Conservation (phyloP, 1,140 invertebrate genomes). For the Drosophila repletoides region DNA sequence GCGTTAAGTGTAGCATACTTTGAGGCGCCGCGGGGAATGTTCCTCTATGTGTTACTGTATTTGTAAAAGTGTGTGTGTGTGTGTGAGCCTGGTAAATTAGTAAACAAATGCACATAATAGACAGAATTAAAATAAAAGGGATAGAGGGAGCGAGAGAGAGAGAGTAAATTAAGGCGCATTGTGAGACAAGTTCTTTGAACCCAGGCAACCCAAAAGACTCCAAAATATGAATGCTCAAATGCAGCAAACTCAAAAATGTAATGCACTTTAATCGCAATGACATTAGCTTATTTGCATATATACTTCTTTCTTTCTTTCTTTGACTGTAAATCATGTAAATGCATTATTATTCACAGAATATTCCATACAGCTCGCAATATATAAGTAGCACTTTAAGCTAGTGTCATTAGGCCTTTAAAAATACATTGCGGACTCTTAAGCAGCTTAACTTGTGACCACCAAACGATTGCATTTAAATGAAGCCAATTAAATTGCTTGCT, state of each 20-base stretch:
- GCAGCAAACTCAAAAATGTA: conserved; percentile 5
- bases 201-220: neutral
- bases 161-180: conserved; percentile 17
- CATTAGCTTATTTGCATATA: no score
- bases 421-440: neutral
- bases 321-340: no score
- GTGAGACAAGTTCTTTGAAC: conserved; percentile 33
- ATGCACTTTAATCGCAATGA: no score
- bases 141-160: no score
- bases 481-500: neutral
- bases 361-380: no score
- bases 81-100: conserved; percentile 43
- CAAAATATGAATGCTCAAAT: no score
- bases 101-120: conserved; percentile 48
- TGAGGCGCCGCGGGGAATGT: conserved; percentile 15
- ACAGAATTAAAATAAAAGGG: conserved; percentile 18
- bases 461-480: no score
- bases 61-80: conserved; percentile 7
- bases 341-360: no score
- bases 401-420: neutral
- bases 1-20: conserved; percentile 51
- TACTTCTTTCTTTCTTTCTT: neutral
- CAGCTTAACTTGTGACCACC: neutral
- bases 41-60: no score
- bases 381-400: no score